Evolutionary conservation across 2,113 vertebrate genomes (phyloP).

Genomic region (Macaca nemestrina): DNA sequence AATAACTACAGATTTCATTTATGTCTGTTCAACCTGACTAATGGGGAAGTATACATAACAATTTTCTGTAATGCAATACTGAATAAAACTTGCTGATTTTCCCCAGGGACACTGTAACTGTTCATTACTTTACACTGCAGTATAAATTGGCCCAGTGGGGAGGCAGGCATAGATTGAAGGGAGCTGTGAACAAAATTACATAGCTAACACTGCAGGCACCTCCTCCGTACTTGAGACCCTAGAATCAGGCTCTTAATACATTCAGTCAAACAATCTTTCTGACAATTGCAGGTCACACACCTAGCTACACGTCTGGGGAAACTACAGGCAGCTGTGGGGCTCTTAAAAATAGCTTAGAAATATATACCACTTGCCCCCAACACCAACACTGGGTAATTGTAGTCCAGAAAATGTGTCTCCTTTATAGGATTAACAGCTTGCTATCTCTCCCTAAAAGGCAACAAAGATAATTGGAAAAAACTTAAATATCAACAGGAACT

Average conservation of each 20-base stretch:
- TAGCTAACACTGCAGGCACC: conserved; percentile 34
- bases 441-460: neutral
- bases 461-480: neutral
- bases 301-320: neutral
- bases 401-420: neutral
- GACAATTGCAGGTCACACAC: conserved; percentile 17
- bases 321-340: neutral
- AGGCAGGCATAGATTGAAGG: conserved; percentile 70
- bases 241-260: conserved; percentile 18
- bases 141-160: conserved; percentile 79
- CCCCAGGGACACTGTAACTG: conserved; percentile 77
- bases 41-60: conserved; percentile 72
- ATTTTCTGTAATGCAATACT: conserved; percentile 71
- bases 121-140: conserved; percentile 78
- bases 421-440: neutral
- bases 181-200: conserved; percentile 73
- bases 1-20: conserved; percentile 72
- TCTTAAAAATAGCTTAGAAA: neutral
- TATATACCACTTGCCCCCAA: neutral
- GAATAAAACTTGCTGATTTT: conserved; percentile 77
- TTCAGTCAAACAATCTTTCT: conserved; percentile 16
- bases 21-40: conserved; percentile 65
- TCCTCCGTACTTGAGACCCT: conserved; percentile 33
- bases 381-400: neutral
- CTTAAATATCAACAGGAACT: neutral